phyloP scores from a whole-genome alignment of 2,888 invertebrate species.

The Vannuccia rotundouncinata region DNA sequence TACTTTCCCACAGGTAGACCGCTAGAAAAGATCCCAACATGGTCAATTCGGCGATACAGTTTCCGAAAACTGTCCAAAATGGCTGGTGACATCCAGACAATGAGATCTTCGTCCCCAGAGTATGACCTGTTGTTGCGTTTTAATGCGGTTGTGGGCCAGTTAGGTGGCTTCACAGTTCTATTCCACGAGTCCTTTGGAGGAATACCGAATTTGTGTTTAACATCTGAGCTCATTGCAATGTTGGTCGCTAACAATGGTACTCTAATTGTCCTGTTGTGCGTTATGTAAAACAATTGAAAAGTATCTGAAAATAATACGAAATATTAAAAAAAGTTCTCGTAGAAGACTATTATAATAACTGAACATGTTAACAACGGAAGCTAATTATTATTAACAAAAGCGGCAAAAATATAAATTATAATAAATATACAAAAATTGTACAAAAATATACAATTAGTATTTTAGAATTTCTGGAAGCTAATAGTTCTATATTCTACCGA shows the following conservation, averaged over 20 bases:
- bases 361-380: too few species aligned
- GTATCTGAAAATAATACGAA: too few species aligned
- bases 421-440: too few species aligned
- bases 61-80: neutral
- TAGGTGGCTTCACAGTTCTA: neutral
- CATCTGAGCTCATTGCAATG: neutral
- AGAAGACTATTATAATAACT: too few species aligned
- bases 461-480: too few species aligned
- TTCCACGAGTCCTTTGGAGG: neutral
- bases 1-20: neutral
- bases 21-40: neutral
- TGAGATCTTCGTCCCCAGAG: neutral
- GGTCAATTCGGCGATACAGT: neutral
- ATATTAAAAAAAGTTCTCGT: too few species aligned
- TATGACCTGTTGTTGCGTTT: neutral
- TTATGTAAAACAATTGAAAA: too few species aligned
- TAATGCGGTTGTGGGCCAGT: neutral
- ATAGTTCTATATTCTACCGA: too few species aligned
- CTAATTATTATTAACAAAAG: too few species aligned
- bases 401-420: too few species aligned
- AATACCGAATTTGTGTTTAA: neutral
- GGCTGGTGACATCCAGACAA: neutral
- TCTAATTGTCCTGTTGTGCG: too few species aligned
- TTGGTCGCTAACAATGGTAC: neutral
- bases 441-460: too few species aligned